phyloP scores from a whole-genome alignment of 2,797 vertebrate genomes.

The Microctenopoma steveboyesi region DNA sequence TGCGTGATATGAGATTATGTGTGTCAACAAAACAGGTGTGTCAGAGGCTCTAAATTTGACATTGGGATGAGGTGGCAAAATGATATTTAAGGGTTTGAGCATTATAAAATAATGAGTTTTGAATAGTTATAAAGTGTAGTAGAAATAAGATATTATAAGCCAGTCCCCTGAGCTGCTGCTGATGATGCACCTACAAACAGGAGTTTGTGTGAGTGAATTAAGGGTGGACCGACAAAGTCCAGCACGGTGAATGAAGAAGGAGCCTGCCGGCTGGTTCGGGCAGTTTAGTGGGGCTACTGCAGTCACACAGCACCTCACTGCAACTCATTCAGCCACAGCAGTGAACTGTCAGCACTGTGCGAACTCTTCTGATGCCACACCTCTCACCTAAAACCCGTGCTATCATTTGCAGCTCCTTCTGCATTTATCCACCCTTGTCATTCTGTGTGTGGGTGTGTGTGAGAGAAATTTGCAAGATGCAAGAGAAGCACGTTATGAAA shows the following conservation, averaged over 20 bases:
- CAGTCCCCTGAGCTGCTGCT: background rate
- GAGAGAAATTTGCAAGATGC: background rate
- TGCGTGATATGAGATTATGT: constrained; percentile 7
- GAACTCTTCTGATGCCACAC: background rate
- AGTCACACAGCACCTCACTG: background rate
- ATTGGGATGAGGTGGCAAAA: background rate
- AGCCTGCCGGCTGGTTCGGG: no score
- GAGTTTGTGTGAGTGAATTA: background rate
- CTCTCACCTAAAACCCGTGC: background rate
- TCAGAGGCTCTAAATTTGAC: background rate
- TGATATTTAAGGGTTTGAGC: background rate
- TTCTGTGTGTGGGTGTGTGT: no score
- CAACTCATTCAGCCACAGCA: no score
- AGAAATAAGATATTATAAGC: background rate
- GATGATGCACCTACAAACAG: background rate
- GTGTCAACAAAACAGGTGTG: constrained; percentile 29
- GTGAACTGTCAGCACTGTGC: constrained; percentile 2
- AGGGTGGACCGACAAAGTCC: constrained; percentile 4
- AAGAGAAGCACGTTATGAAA: no score
- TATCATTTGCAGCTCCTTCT: background rate
- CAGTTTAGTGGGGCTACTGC: background rate
- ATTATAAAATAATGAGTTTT: background rate
- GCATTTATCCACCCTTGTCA: no score
- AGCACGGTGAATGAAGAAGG: no score
- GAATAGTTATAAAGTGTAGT: background rate